These are phyloP conservation scores for Sebastes hubbsi DNA, from an alignment of 2,797 vertebrate species.

Conservation along the genomic window DNA sequence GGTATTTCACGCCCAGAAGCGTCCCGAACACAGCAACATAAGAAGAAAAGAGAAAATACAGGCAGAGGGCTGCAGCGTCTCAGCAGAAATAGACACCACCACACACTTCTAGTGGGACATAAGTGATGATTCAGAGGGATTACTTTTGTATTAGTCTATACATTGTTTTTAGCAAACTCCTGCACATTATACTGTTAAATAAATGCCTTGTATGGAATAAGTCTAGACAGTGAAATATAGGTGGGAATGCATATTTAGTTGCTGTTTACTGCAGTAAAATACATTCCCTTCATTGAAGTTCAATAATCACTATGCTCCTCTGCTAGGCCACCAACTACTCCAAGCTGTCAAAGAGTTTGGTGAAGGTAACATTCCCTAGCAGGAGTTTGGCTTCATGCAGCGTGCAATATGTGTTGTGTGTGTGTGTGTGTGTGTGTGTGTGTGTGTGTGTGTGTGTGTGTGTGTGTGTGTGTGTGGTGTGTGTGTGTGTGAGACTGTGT, in stretches of 20 bases:
- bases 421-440: background rate
- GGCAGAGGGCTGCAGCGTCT: too few species aligned
- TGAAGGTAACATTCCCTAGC: background rate
- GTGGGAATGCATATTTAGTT: conserved; percentile 3
- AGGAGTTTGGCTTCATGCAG: conserved; percentile 2
- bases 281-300: background rate
- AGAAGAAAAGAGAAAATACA: too few species aligned
- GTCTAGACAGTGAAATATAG: background rate
- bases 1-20: too few species aligned
- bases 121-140: too few species aligned
- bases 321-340: background rate
- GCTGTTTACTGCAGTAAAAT: background rate
- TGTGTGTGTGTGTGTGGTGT: background rate
- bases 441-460: background rate
- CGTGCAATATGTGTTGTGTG: conserved; percentile 1
- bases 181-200: too few species aligned
- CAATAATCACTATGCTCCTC: background rate
- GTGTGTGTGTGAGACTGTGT: background rate
- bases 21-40: too few species aligned
- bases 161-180: too few species aligned
- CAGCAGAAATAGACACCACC: too few species aligned
- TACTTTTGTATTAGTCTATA: too few species aligned
- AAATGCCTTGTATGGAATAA: background rate
- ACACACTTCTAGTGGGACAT: too few species aligned
- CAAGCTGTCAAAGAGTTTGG: conserved; percentile 20